Conservation (phyloP, 2,113 vertebrate genomes). For the Lophochroa leadbeateri region DNA sequence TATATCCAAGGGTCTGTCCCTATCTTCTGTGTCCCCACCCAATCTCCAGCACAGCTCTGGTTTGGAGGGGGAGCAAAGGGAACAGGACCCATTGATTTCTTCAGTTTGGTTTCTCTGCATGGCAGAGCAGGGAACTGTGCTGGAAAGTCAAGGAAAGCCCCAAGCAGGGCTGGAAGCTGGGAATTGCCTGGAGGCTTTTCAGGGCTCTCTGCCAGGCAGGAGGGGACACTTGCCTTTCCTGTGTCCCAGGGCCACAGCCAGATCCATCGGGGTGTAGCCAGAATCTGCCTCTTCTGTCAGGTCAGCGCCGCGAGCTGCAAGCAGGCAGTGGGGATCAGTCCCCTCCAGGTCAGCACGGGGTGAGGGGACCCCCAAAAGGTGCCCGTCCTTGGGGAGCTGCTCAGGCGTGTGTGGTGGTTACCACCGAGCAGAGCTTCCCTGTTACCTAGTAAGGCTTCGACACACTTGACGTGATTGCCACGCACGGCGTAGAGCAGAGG, state of each 20-base stretch:
- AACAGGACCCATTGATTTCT: background rate
- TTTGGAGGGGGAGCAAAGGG: background rate
- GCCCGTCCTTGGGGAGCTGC: background rate
- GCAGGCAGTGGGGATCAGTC: background rate
- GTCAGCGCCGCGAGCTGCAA: conserved; percentile 85
- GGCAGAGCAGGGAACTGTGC: background rate
- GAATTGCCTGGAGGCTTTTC: background rate
- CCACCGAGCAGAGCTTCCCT: background rate
- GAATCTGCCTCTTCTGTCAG: conserved; percentile 93
- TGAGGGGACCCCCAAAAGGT: background rate
- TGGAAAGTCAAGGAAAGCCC: background rate
- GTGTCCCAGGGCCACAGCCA: conserved; percentile 90
- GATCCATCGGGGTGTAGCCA: conserved; percentile 93
- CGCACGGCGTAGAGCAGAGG: conserved; percentile 94
- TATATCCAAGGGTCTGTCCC: background rate
- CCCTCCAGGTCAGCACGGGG: background rate
- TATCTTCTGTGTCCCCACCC: background rate
- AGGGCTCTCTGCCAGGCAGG: background rate
- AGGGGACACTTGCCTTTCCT: conserved; percentile 81
- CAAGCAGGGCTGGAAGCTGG: background rate
- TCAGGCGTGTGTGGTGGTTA: background rate
- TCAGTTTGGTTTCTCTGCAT: accelerated
- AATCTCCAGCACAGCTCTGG: background rate
- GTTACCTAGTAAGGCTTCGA: conserved; percentile 88
- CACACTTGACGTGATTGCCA: conserved; percentile 92